Percentiles rank a stretch among this genome's conserved stretches.
These are phyloP conservation scores for Brachionus plicatilis DNA, from an alignment of 1,140 invertebrate genomes.

Conservation along the genomic window DNA sequence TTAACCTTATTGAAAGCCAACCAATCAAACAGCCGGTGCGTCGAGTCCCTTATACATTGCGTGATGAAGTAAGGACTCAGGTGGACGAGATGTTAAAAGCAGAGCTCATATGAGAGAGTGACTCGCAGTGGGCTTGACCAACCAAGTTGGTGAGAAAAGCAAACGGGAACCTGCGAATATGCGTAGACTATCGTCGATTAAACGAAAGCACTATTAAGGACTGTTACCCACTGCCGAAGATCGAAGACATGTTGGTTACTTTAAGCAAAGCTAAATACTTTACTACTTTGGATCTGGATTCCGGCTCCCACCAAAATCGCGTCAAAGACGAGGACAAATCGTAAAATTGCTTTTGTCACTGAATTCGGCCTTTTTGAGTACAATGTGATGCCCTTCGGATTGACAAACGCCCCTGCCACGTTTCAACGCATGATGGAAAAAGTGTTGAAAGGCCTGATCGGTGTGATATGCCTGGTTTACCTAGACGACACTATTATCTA, in stretches of 20 bases:
- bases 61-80: background rate
- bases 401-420: background rate
- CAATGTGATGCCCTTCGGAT: background rate
- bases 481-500: no score
- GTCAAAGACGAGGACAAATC: no score
- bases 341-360: background rate
- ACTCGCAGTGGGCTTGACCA: background rate
- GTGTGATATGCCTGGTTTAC: background rate
- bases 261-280: no score
- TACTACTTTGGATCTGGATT: no score
- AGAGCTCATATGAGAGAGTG: constrained; percentile 38
- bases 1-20: background rate
- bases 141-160: background rate
- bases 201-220: background rate
- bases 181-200: background rate
- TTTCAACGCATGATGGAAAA: background rate
- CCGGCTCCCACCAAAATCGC: background rate
- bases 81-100: background rate
- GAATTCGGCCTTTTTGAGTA: background rate
- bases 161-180: background rate
- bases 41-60: background rate
- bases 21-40: background rate
- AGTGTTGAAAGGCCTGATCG: background rate
- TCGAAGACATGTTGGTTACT: no score
- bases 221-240: no score